Conservation (phyloP, 2,888 invertebrate species). For the Pherbina coryleti region DNA sequence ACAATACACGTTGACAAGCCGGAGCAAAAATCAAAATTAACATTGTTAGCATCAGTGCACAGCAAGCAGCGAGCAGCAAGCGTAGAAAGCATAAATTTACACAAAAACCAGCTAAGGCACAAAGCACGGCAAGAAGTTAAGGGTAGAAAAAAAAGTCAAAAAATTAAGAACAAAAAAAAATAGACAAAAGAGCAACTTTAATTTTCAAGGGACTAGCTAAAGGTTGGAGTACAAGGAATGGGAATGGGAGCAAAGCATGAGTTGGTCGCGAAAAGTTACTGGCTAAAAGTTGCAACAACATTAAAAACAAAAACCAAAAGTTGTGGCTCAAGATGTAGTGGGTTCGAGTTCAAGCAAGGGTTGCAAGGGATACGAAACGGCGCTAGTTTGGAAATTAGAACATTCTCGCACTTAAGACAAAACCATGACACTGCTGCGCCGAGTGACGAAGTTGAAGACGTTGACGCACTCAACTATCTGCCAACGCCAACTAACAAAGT, state of each 20-base stretch:
- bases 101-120: not conserved
- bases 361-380: too few species aligned
- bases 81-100: not conserved
- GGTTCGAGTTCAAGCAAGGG: not conserved
- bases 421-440: conserved; percentile 6
- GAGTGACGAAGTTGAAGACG: not conserved
- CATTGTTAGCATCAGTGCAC: conserved; percentile 20
- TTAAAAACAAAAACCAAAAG: conserved; percentile 15
- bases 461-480: not conserved
- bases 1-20: conserved; percentile 33
- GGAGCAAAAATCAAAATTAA: conserved; percentile 32
- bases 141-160: not conserved
- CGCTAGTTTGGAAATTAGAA: not conserved
- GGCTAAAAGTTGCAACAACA: not conserved
- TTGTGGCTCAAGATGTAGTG: not conserved
- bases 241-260: not conserved
- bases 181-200: too few species aligned
- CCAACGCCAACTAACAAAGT: not conserved
- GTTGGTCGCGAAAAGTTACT: not conserved
- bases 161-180: not conserved
- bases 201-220: not conserved
- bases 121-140: not conserved
- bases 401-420: not conserved
- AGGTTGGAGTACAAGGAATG: not conserved
- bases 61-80: not conserved